A percentile compares a stretch with the other conserved stretches of the same genome.
Conservation (phyloP, 2,888 invertebrate genomes). For the Phasia obesa region DNA sequence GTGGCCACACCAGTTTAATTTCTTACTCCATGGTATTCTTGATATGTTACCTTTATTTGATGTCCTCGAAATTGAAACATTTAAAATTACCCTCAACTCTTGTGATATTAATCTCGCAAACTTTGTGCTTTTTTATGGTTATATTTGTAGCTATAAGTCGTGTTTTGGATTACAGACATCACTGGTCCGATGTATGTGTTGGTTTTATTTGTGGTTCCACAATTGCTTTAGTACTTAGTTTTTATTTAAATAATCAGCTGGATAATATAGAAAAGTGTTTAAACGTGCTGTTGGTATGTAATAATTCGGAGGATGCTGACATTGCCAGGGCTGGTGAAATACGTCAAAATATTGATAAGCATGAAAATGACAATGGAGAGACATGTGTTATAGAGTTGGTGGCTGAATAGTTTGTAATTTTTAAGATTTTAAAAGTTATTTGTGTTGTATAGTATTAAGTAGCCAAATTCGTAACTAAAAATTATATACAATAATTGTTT, state of each 20-base stretch:
- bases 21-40: conserved; percentile 75
- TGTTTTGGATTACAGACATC: conserved; percentile 97
- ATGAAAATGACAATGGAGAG: background rate
- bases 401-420: background rate
- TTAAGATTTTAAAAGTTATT: too few relatives aligned
- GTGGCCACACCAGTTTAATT: conserved; percentile 75
- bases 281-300: background rate
- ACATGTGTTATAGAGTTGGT: conserved; percentile 7
- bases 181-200: conserved; percentile 97
- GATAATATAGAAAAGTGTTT: conserved; percentile 34
- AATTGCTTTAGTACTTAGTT: conserved; percentile 83
- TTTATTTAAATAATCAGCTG: conserved; percentile 27
- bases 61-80: background rate
- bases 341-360: background rate
- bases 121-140: conserved; percentile 88
- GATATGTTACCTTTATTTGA: conserved; percentile 73
- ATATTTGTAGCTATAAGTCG: conserved; percentile 93
- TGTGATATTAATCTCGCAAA: conserved; percentile 84
- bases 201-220: conserved; percentile 51
- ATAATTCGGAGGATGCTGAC: background rate
- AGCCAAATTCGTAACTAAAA: too few relatives aligned
- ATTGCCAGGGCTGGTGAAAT: background rate
- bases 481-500: too few relatives aligned
- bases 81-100: background rate
- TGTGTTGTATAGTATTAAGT: too few relatives aligned